These are phyloP conservation scores for Frankliniella intonsa DNA, from an alignment of 2,888 invertebrate species.

Conservation along the genomic window DNA sequence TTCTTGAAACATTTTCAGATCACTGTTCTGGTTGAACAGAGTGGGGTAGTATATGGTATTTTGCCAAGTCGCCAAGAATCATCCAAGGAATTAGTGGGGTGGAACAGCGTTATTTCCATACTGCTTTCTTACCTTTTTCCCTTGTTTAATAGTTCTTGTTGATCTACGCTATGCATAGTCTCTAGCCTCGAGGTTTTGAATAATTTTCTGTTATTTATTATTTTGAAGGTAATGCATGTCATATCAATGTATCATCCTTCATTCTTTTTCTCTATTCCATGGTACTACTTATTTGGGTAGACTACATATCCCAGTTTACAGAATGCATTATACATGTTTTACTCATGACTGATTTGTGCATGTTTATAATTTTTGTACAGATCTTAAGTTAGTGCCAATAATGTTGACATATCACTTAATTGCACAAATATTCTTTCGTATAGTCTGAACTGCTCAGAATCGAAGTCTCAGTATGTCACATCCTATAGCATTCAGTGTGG, in stretches of 20 bases:
- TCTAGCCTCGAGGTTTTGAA: background rate
- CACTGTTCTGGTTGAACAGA: no score
- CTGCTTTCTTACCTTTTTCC: no score
- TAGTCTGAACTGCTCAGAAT: no score
- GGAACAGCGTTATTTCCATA: no score
- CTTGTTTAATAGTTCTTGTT: no score
- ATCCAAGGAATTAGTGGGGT: no score
- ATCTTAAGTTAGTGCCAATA: background rate
- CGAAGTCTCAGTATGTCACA: no score
- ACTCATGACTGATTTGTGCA: background rate
- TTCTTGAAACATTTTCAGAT: no score
- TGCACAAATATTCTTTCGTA: background rate
- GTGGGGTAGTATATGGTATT: no score
- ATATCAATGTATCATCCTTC: background rate
- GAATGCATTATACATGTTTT: background rate
- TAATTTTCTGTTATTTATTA: background rate
- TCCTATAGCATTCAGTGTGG: no score
- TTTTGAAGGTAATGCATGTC: background rate
- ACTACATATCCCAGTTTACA: background rate
- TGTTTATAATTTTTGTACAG: background rate
- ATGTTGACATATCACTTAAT: background rate
- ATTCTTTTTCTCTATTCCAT: background rate
- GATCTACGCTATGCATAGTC: no score
- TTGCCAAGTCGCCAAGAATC: no score
- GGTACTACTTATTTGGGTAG: background rate